Percentiles rank a stretch among this genome's conserved stretches.
Evolutionary conservation across 2,888 invertebrate genomes (phyloP).

Genomic region (Ophraella communa): DNA sequence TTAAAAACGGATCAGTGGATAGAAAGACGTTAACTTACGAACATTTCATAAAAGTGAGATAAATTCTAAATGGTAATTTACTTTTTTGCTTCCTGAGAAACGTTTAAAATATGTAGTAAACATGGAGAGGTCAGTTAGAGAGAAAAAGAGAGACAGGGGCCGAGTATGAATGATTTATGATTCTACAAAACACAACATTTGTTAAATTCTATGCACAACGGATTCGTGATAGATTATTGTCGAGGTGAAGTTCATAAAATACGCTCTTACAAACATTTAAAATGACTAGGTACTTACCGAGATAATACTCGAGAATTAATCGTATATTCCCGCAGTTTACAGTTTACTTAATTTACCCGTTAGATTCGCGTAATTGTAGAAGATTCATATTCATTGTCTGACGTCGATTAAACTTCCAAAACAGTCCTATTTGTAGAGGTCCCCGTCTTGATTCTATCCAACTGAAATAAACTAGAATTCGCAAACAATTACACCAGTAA

Average conservation of each 20-base stretch:
- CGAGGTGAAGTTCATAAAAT: not conserved
- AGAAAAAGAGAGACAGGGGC: not conserved
- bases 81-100: not conserved
- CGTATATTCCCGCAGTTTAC: too few relatives aligned
- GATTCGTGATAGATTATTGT: not conserved
- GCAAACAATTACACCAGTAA: not conserved
- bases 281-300: too few relatives aligned
- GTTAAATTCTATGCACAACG: not conserved
- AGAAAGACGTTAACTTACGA: not conserved
- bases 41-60: not conserved
- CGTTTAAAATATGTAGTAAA: not conserved
- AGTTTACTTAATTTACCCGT: not conserved
- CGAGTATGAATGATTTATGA: slow-evolving; percentile 1
- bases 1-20: not conserved
- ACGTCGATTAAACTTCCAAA: not conserved
- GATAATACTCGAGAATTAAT: too few relatives aligned
- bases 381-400: not conserved
- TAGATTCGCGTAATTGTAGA: not conserved
- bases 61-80: not conserved
- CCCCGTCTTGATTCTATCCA: not conserved
- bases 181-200: not conserved
- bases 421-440: not conserved
- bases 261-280: too few relatives aligned
- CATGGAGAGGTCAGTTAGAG: not conserved
- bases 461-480: not conserved